These are phyloP conservation scores for Melinopterus prodromus DNA, from an alignment of 2,888 invertebrate genomes.

Conservation along the genomic window DNA sequence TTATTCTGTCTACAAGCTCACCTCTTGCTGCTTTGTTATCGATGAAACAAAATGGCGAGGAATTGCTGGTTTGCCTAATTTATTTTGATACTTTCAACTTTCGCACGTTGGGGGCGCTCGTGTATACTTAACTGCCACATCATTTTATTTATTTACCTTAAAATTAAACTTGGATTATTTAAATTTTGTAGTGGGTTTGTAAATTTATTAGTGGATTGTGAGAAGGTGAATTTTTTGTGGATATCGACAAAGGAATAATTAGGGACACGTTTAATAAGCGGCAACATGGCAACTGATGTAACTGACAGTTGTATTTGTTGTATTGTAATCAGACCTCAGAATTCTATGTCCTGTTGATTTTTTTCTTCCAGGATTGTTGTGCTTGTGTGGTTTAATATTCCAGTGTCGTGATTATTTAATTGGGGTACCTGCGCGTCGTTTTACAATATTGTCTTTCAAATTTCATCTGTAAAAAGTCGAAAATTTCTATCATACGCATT, in stretches of 20 bases:
- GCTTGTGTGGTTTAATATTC: slow-evolving; percentile 19
- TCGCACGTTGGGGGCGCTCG: background rate
- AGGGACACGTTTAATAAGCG: slow-evolving; percentile 1
- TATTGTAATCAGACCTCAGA: background rate
- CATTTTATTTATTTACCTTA: background rate
- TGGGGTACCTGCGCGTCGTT: slow-evolving; percentile 11
- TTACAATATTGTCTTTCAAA: background rate
- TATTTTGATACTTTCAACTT: background rate
- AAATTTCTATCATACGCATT: background rate
- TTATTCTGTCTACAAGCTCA: slow-evolving; percentile 5
- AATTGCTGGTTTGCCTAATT: background rate
- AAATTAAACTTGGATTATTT: background rate
- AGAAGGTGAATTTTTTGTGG: background rate
- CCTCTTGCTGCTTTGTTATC: slow-evolving; percentile 27
- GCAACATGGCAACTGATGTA: slow-evolving; percentile 25
- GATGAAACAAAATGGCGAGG: slow-evolving; percentile 35
- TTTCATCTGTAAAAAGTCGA: background rate
- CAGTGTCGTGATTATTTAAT: background rate
- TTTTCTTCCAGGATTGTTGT: slow-evolving; percentile 8
- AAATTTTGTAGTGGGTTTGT: background rate
- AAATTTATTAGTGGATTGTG: background rate
- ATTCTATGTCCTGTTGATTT: background rate
- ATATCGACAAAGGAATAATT: background rate
- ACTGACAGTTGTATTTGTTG: slow-evolving; percentile 6
- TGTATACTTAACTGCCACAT: background rate